A percentile compares a stretch with the other conserved stretches of the same genome.
Conservation (phyloP, 2,113 vertebrate species). For the Columbina picui region DNA sequence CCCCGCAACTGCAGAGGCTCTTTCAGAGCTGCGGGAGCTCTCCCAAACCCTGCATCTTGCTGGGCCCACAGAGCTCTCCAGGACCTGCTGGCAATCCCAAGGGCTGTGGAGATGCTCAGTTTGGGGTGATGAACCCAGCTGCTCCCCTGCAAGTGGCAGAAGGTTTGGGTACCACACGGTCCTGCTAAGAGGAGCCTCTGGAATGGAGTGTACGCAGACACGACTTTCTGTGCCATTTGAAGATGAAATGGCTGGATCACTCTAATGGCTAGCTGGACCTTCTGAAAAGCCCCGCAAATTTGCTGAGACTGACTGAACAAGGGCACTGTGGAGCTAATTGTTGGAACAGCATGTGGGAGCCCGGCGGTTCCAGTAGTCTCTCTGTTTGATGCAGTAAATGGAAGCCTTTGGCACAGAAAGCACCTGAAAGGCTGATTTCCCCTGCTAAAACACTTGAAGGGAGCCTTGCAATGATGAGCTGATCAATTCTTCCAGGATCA, state of each 20-base stretch:
- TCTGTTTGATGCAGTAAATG: constrained; percentile 36
- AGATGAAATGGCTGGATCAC: not conserved
- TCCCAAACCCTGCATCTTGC: not conserved
- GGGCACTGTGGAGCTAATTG: constrained; percentile 20
- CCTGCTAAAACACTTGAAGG: constrained; percentile 46
- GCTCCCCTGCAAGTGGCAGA: not conserved
- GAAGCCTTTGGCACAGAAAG: constrained; percentile 60
- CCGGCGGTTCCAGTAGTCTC: not conserved
- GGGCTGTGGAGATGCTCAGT: not conserved
- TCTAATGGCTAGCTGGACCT: constrained; percentile 11
- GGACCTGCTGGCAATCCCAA: not conserved
- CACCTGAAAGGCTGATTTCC: constrained; percentile 54
- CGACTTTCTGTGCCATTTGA: not conserved
- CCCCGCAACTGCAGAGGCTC: not conserved
- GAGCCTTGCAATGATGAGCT: constrained; percentile 41
- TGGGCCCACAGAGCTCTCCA: not conserved
- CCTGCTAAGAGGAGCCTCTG: not conserved
- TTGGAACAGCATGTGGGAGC: constrained; percentile 1
- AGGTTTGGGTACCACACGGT: not conserved
- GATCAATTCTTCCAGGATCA: constrained; percentile 64
- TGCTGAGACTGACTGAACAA: constrained; percentile 24
- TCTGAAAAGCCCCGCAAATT: not conserved
- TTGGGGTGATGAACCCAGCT: not conserved
- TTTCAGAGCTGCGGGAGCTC: not conserved
- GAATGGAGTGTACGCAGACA: not conserved